phyloP scores from a whole-genome alignment of 2,888 invertebrate genomes.

The Lathronympha strigana region DNA sequence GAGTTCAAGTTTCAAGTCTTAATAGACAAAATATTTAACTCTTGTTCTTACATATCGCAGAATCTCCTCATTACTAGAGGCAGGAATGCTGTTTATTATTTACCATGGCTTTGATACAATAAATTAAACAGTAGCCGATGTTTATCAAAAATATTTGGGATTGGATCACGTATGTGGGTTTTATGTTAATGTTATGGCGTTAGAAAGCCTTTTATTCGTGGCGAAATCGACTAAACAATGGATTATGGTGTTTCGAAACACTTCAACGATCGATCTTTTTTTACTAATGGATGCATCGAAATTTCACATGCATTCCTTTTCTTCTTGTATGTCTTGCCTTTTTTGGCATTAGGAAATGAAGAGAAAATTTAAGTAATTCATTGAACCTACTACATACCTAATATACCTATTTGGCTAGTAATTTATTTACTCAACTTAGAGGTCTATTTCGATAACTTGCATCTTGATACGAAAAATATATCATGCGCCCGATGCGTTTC shows the following conservation, averaged over 20 bases:
- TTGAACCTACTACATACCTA: no score
- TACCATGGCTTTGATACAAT: conserved; percentile 59
- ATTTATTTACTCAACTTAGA: no score
- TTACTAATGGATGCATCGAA: conserved; percentile 34
- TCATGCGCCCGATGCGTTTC: no score
- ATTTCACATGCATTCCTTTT: conserved; percentile 20
- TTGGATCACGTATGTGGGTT: conserved; percentile 71
- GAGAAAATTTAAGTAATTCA: background rate
- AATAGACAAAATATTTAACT: conserved; percentile 56
- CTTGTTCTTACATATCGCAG: conserved; percentile 44
- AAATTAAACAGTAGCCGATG: conserved; percentile 55
- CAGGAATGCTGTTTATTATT: conserved; percentile 58
- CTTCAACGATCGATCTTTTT: conserved; percentile 41
- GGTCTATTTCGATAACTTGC: no score
- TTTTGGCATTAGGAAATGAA: background rate
- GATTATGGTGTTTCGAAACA: conserved; percentile 56
- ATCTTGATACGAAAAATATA: no score
- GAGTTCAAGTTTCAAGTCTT: conserved; percentile 53
- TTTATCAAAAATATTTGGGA: conserved; percentile 69
- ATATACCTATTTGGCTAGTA: no score
- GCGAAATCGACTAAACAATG: conserved; percentile 64
- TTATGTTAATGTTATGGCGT: conserved; percentile 72
- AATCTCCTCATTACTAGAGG: conserved; percentile 59
- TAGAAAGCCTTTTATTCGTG: conserved; percentile 57
- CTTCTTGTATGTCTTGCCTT: background rate